These are phyloP conservation scores for Sialis lutaria DNA, from an alignment of 2,888 invertebrate genomes.

Conservation along the genomic window DNA sequence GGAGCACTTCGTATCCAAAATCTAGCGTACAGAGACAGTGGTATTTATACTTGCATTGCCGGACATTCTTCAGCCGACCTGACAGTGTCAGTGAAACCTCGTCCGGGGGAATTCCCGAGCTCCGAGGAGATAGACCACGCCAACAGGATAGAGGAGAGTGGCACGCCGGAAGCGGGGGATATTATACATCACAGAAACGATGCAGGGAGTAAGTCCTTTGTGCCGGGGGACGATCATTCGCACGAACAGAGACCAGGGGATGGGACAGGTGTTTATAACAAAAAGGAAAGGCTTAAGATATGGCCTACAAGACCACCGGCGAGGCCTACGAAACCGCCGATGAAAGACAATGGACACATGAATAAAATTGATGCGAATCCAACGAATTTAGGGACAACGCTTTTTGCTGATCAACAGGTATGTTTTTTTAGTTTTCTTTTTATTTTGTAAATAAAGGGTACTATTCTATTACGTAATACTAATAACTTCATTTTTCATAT, in stretches of 20 bases:
- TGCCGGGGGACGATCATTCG: constrained; percentile 39
- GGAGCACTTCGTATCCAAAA: constrained; percentile 76
- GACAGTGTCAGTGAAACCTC: constrained; percentile 59
- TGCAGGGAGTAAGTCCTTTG: constrained; percentile 29
- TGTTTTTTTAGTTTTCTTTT: neutral
- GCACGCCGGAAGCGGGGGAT: constrained; percentile 17
- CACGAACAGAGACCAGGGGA: constrained; percentile 42
- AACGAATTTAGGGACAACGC: constrained; percentile 3
- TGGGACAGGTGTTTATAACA: constrained; percentile 16
- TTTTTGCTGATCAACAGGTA: constrained; percentile 5
- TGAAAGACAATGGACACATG: neutral
- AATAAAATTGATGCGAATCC: constrained; percentile 4
- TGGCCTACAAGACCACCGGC: constrained; percentile 20
- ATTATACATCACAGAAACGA: constrained; percentile 23
- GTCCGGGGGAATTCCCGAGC: constrained; percentile 61
- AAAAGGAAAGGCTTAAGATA: constrained; percentile 17
- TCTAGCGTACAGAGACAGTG: constrained; percentile 64
- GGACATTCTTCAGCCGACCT: constrained; percentile 69
- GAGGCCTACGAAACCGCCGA: constrained; percentile 1
- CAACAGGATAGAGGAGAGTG: constrained; percentile 18
- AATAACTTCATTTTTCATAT: too few relatives aligned
- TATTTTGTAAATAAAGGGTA: neutral
- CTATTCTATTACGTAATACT: too few relatives aligned
- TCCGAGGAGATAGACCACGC: constrained; percentile 55
- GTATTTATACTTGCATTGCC: constrained; percentile 73